Percentiles rank a stretch among this genome's conserved stretches.
These are phyloP conservation scores for Loris lydekkerianus DNA, from an alignment of 2,797 vertebrate species.

Conservation along the genomic window DNA sequence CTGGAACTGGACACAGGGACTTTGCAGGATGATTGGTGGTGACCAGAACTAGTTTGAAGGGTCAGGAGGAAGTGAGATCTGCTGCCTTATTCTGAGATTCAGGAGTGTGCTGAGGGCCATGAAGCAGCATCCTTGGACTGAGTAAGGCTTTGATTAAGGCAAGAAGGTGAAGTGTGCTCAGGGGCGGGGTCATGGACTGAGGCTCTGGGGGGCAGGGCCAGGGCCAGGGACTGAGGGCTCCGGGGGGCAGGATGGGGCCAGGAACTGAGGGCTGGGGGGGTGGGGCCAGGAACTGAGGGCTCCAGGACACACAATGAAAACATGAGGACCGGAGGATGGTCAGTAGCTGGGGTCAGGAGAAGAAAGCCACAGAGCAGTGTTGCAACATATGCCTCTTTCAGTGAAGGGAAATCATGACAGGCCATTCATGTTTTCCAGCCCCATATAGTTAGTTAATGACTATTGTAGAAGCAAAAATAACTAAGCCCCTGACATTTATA, in stretches of 20 bases:
- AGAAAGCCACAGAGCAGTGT: not conserved
- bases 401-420: not conserved
- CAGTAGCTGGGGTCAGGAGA: not conserved
- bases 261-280: too few relatives aligned
- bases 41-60: not conserved
- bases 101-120: not conserved
- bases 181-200: not conserved
- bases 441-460: conserved; percentile 10
- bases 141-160: conserved; percentile 39
- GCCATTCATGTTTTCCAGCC: not conserved
- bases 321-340: not conserved
- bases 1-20: not conserved
- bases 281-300: not conserved
- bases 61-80: not conserved
- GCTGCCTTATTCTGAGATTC: not conserved
- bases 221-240: too few relatives aligned
- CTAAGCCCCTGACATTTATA: conserved; percentile 14
- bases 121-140: not conserved
- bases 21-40: not conserved
- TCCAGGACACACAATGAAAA: conserved; percentile 1
- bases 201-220: not conserved
- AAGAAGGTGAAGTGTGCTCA: conserved; percentile 25
- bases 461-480: not conserved
- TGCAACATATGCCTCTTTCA: not conserved
- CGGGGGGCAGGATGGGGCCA: too few relatives aligned